phyloP scores from a whole-genome alignment of 2,888 invertebrate genomes.

The Eupeodes luniger region DNA sequence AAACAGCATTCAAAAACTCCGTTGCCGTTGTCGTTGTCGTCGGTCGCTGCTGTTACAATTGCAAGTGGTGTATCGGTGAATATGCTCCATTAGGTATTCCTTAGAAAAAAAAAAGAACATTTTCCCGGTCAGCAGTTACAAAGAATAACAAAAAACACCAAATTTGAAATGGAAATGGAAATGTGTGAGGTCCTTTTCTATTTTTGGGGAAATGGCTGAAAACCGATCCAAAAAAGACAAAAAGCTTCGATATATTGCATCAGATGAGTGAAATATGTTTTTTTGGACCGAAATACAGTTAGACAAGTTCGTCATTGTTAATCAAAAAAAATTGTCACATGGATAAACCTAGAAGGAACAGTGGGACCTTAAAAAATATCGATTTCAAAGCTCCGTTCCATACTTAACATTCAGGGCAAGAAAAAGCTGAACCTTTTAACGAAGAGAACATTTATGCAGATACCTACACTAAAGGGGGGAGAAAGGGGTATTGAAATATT shows the following conservation, averaged over 20 bases:
- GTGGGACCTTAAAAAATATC: conserved; percentile 14
- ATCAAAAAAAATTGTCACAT: not conserved
- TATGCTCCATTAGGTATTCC: conserved; percentile 58
- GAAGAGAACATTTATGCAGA: too few species aligned
- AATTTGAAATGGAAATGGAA: conserved; percentile 3
- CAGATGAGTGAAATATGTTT: conserved; percentile 10
- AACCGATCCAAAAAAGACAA: not conserved
- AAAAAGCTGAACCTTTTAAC: not conserved
- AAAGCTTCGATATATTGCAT: not conserved
- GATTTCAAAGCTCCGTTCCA: not conserved
- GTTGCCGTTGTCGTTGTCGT: not conserved
- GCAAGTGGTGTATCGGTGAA: conserved; percentile 49
- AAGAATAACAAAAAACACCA: not conserved
- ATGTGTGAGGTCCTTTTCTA: not conserved
- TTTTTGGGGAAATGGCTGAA: not conserved
- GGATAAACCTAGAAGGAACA: not conserved
- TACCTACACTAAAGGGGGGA: too few species aligned
- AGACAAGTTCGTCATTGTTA: conserved; percentile 4
- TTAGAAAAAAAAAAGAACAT: conserved; percentile 45
- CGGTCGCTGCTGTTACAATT: conserved; percentile 11
- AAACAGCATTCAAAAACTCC: conserved; percentile 13
- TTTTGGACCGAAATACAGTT: not conserved
- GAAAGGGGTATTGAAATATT: not conserved
- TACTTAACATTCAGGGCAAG: not conserved
- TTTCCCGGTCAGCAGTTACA: conserved; percentile 49